Percentiles rank a stretch among this genome's conserved stretches.
These are phyloP conservation scores for Chrysodeixis includens DNA, from an alignment of 2,888 invertebrate species.

Conservation along the genomic window DNA sequence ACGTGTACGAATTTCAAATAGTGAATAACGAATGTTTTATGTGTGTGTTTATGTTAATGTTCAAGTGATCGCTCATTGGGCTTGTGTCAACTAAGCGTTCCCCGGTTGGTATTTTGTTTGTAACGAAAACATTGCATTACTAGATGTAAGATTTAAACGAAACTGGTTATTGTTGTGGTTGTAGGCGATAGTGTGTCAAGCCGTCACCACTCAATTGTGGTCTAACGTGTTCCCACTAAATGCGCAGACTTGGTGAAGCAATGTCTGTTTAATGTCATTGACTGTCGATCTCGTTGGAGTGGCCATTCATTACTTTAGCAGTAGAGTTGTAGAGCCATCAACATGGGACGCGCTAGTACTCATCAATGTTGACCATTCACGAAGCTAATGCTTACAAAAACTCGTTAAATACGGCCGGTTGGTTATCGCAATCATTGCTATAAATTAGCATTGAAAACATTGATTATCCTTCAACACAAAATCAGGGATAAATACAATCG, in stretches of 20 bases:
- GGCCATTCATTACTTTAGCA: not conserved
- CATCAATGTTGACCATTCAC: not conserved
- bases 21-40: conserved; percentile 51
- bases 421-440: conserved; percentile 8
- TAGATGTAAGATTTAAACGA: conserved; percentile 43
- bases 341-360: not conserved
- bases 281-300: conserved; percentile 10
- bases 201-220: conserved; percentile 41
- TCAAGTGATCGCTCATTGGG: conserved; percentile 50
- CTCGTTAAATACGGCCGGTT: conserved; percentile 21
- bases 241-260: conserved; percentile 28
- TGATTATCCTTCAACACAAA: conserved; percentile 32
- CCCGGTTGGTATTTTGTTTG: conserved; percentile 28
- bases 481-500: conserved; percentile 6
- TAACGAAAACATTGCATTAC: conserved; percentile 36
- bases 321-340: not conserved
- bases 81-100: conserved; percentile 15
- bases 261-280: conserved; percentile 14
- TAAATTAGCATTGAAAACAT: conserved; percentile 27
- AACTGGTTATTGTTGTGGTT: conserved; percentile 56
- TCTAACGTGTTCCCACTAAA: conserved; percentile 35
- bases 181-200: conserved; percentile 47
- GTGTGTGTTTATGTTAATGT: conserved; percentile 53
- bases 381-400: conserved; percentile 11
- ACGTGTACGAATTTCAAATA: conserved; percentile 44